A percentile compares a stretch with the other conserved stretches of the same genome.
These are phyloP conservation scores for Glaucomys volans DNA, from an alignment of 2,113 vertebrate species.

Conservation along the genomic window DNA sequence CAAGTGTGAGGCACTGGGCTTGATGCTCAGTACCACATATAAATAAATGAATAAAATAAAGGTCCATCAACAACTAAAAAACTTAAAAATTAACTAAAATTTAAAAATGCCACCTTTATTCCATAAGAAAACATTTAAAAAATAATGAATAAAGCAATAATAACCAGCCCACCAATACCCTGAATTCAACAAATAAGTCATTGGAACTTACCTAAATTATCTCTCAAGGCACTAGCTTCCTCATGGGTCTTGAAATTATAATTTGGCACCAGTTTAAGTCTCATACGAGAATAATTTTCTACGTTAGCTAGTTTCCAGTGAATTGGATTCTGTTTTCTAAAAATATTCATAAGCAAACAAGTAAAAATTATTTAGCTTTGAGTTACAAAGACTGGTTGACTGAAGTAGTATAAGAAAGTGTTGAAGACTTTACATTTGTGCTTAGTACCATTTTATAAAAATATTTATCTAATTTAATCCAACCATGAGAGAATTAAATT, in stretches of 20 bases:
- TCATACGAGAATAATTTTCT: conserved; percentile 98
- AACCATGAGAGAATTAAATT: neutral
- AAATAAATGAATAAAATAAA: too few species aligned
- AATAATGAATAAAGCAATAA: conserved; percentile 47
- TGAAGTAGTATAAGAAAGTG: neutral
- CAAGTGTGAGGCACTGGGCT: too few species aligned
- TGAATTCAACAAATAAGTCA: conserved; percentile 19
- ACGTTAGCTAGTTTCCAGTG: conserved; percentile 96
- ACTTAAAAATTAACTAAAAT: too few species aligned
- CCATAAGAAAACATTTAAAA: conserved; percentile 32
- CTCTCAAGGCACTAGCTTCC: conserved; percentile 96
- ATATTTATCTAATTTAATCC: conserved; percentile 20
- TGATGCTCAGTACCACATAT: too few species aligned
- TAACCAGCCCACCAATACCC: conserved; percentile 2
- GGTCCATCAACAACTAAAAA: too few species aligned
- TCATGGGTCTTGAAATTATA: conserved; percentile 93
- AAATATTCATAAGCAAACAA: conserved; percentile 68
- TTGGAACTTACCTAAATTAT: conserved; percentile 93
- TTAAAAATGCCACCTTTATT: neutral
- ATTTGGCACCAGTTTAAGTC: conserved; percentile 95
- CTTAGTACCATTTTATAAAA: conserved; percentile 48
- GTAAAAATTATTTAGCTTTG: conserved; percentile 57
- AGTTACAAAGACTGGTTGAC: neutral
- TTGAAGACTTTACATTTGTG: neutral
- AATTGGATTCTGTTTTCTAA: conserved; percentile 89